Percentiles rank a stretch among this genome's conserved stretches.
Evolutionary conservation across 2,113 vertebrate species (phyloP).

Genomic region (Forbesichthys agassizii): DNA sequence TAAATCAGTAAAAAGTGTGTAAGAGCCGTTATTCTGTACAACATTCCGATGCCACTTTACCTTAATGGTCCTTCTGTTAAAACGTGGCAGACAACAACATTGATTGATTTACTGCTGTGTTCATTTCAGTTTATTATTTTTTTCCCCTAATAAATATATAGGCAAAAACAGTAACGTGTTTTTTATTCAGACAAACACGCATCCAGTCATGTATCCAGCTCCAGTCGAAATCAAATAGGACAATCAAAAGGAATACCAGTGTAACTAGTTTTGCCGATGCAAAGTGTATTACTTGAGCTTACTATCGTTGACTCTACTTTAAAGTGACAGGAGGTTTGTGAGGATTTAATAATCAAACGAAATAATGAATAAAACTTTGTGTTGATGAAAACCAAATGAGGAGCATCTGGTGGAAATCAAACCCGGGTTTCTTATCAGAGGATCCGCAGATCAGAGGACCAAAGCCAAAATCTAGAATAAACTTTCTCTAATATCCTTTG

Average conservation of each 20-base stretch:
- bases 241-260: no score
- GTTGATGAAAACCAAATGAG: background rate
- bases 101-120: no score
- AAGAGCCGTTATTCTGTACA: no score
- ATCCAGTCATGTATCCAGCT: no score
- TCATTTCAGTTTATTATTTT: background rate
- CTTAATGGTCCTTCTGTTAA: no score
- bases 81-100: no score
- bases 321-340: slow-evolving; percentile 11
- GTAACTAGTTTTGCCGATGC: no score
- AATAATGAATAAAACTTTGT: background rate
- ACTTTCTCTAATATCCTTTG: slow-evolving; percentile 13
- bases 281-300: no score
- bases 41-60: background rate
- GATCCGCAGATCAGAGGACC: slow-evolving; percentile 18
- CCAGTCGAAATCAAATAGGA: no score
- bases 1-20: no score
- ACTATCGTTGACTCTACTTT: no score
- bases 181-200: no score
- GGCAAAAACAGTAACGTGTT: background rate
- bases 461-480: slow-evolving; percentile 24
- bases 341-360: background rate
- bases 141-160: background rate
- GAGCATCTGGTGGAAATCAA: slow-evolving; percentile 11
- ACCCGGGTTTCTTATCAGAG: slow-evolving; percentile 21